phyloP scores from a whole-genome alignment of 1,140 invertebrate species.

The Drosophila nebulosa region DNA sequence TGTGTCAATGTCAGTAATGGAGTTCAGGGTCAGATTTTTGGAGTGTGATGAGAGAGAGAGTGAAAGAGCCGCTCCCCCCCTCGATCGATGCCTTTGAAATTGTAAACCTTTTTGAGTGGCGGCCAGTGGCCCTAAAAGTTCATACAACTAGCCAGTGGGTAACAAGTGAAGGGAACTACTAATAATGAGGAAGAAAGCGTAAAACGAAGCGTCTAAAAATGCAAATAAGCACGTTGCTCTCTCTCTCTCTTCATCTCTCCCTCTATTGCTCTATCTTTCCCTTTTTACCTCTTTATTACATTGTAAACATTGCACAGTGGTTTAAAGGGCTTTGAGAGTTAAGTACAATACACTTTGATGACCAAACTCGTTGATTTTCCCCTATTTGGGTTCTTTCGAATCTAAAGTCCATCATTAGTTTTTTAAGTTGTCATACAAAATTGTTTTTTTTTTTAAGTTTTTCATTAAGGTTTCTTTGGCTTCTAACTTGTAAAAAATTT shows the following conservation, averaged over 20 bases:
- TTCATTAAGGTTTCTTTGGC: too few species aligned
- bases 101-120: slow-evolving; percentile 17
- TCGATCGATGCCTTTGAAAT: slow-evolving; percentile 23
- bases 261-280: background rate
- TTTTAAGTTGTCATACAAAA: too few species aligned
- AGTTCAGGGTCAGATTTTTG: slow-evolving; percentile 66
- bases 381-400: too few species aligned
- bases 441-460: too few species aligned
- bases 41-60: too few species aligned
- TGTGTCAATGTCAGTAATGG: background rate
- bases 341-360: too few species aligned
- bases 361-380: too few species aligned
- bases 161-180: slow-evolving; percentile 25
- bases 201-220: slow-evolving; percentile 68
- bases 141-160: background rate
- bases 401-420: too few species aligned
- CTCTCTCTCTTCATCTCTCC: background rate
- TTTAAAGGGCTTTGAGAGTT: too few species aligned
- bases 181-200: slow-evolving; percentile 64
- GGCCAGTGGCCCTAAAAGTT: slow-evolving; percentile 5
- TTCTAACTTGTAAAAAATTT: too few species aligned
- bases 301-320: slow-evolving; percentile 12
- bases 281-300: background rate
- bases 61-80: too few species aligned
- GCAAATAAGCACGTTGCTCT: slow-evolving; percentile 60